Base-by-base conservation (phyloP, 2,888 invertebrate genomes). In the Cephus runcator region DNA sequence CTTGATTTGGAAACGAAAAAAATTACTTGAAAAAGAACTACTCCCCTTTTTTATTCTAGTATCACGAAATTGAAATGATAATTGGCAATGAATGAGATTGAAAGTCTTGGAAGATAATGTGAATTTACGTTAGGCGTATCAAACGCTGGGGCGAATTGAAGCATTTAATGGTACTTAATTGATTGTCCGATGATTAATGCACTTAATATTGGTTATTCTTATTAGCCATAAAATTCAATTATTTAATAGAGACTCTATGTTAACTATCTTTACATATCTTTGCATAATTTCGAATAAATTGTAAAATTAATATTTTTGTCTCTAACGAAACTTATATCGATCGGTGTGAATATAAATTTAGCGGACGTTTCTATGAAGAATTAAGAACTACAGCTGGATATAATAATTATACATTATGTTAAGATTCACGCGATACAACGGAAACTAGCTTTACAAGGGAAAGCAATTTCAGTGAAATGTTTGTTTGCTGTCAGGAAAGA, bases 401-500 rank as follows among this genome's bases (percentile, higher is more conserved):
- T 1, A 15, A 56, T 56, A 56, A 23, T 9, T 6, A 56, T 23
- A 56, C 56, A 0, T 71, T 11, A 71, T 71, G 30, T 71, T 23
- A 71, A 34, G 34, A 34, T 23, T 34, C 71, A 34, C 2, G 31
- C 11, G 30, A 71, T 30, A 30, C 34, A 71, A 30, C 71, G 71
- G 34, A 71, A 71, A 56, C 6, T 56, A 56, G 56, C 71, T 71
- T 71, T n/a, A 12, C 71, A 11, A 34, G 34, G 2, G 71, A 71
- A 71, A 71, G 30, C 71, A 71, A 71, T 56, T 56, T 23, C 56
- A 56, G 56, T 86, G 83, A 89, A 89, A 87, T 87, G 87, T 86
- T 88, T 80, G 83, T 33, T 31, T 33, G 12, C 71, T 71, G 71
- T 71, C 71, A 33, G 30, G 71, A 71, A 71, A 30, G 31, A 33